Base-by-base conservation (phyloP, 2,888 invertebrate species). In the Melolontha melolontha region DNA sequence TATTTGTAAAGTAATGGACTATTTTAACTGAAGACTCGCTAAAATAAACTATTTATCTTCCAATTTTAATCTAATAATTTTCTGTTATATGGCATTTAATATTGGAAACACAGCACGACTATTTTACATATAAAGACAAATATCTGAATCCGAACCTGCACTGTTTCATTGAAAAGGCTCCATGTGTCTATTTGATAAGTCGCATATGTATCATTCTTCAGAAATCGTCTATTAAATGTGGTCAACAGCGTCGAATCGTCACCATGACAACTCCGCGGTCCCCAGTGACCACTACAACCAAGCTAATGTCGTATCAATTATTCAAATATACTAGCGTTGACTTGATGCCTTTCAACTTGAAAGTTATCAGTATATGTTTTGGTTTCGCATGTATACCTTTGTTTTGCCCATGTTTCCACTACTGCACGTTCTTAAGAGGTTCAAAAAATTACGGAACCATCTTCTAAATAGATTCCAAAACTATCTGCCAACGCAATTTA, bases 301-400 rank as follows among this genome's bases (percentile, higher is more conserved):
- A 72, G 71, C 71, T 67, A 71, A 71, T 72, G 71, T 70, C 71
- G 75, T 75, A 80, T 82, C 77, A 82, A 82, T 81, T 81, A 82
- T 82, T 82, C 76, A 82, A 79, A 79, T 74, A 75, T 76, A 76
- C 77, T 73, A 75, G 75, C 78, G 76, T 80, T 80, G 80, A 78
- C 78, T 78, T 77, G 76, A 16, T 16, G 34, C 47, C n/a, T 27
- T 47, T 47, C 54, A 44, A 47, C 47, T 44, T 73, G 71, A 72
- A 41, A 47, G 50, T 68, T 64, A 42, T 68, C 68, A 34, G 71
- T 47, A 29, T 50, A 47, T 12, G n/a, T 29, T 34, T 47, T 29
- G 59, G 29, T 29, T 27, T 22, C 47, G 47, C 41, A 44, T 59
- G 59, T 47, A 29, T 10, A 34, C 51, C 54, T 55, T 54, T 68